Evolutionary conservation across 2,113 vertebrate species (phyloP), one percentile per base, ranked within the genome.

Genomic region (Crocuta crocuta): DNA sequence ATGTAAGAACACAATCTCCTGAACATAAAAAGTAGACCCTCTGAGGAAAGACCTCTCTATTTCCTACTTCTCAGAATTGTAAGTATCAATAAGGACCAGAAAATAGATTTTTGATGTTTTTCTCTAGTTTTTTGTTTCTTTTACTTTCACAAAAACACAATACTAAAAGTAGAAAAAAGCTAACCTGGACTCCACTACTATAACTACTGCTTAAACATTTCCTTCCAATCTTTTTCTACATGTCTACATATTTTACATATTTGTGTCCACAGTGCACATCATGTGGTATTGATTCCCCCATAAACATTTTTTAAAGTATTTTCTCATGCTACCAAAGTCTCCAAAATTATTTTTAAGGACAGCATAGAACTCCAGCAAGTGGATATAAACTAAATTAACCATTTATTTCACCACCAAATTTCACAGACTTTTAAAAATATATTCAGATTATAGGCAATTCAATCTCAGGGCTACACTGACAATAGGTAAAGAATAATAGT

Each of bases 121-220:
- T 71, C 26, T 82, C 35, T 76, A 95, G 12, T 50, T 58, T 58
- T 89, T 88, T 84, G 93, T 95, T 70, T 28, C 82, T 96, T 94
- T 91, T 65, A 97, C 71, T 81, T 96, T 95, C 81, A 95, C n/a
- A 97, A 94, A 97, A 96, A 93, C 33, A 90, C 2, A 97, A 83
- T 26, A 96, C 45, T 81, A 92, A 73, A 81, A 68, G 16, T 76
- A 63, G 39, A 24, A 61, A 93, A 91, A 89, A 76, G 78, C 45
- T 91, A 93, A 94, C 58, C 19, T 55, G 79, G 31, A 86, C 70
- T 82, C 28, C 55, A 94, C 79, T 79, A 95, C 43, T 66, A 28
- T 74, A 73, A 86, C 87, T 87, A 93, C 4, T 80, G 26, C 21
- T 86, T 68, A n/a, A 86, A 43, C 68, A 89, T 68, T 83, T 24